A percentile compares a stretch with the other conserved stretches of the same genome.
Conservation (phyloP, 2,113 vertebrate genomes). For the Limanda limanda region DNA sequence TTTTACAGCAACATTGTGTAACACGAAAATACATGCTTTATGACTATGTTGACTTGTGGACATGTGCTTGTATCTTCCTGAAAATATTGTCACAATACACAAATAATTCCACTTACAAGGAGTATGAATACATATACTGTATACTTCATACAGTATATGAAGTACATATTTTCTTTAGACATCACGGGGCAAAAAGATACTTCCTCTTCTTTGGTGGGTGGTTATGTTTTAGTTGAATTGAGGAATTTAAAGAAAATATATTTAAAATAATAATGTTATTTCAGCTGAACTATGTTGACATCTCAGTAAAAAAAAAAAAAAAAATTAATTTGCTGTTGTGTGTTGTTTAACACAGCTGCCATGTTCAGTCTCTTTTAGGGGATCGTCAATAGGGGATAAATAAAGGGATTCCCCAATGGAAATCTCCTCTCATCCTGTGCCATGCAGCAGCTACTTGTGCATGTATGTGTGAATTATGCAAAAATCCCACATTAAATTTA, state of each 20-base stretch:
- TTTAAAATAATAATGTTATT: too few relatives aligned
- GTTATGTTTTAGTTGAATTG: too few relatives aligned
- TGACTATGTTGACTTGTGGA: not conserved
- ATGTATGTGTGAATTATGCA: slow-evolving; percentile 13
- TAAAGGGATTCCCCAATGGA: slow-evolving; percentile 49
- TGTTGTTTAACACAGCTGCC: not conserved
- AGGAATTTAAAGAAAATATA: not conserved
- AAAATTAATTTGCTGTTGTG: too few relatives aligned
- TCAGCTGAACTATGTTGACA: not conserved
- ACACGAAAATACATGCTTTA: not conserved
- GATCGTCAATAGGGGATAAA: slow-evolving; percentile 37
- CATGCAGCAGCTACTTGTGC: slow-evolving; percentile 31
- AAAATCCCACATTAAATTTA: slow-evolving; percentile 38
- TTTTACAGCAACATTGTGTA: not conserved
- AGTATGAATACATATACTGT: not conserved
- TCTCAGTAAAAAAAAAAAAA: slow-evolving; percentile 6
- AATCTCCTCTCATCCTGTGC: slow-evolving; percentile 42
- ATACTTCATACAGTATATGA: too few relatives aligned
- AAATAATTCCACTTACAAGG: not conserved
- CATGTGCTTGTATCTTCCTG: not conserved
- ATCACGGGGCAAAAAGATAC: too few relatives aligned
- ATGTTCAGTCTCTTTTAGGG: slow-evolving; percentile 16
- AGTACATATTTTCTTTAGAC: too few relatives aligned
- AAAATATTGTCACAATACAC: not conserved
- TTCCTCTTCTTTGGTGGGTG: too few relatives aligned